Evolutionary conservation across 1,140 invertebrate genomes (phyloP).

Genomic region (Bombus superbus): DNA sequence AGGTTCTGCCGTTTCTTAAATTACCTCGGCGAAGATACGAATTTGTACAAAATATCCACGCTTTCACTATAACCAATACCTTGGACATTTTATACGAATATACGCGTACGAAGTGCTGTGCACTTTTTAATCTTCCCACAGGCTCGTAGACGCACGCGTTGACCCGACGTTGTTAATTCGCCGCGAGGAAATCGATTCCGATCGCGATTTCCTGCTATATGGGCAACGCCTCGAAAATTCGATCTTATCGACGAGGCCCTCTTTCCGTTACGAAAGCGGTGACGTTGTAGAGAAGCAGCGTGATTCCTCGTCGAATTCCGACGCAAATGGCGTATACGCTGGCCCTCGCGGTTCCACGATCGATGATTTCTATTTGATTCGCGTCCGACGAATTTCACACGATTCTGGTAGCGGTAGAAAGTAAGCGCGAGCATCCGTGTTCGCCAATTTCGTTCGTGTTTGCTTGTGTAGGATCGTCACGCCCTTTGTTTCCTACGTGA

Average conservation of each 20-base stretch:
- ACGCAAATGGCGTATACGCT: neutral
- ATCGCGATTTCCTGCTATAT: neutral
- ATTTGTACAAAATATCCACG: neutral
- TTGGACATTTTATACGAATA: neutral
- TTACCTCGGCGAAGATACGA: too few relatives aligned
- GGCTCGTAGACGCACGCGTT: neutral
- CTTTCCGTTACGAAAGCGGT: conserved; percentile 12
- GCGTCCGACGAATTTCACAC: conserved; percentile 37
- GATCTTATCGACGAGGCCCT: neutral
- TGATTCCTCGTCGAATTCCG: conserved; percentile 11
- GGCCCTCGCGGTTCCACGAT: neutral
- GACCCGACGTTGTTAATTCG: neutral
- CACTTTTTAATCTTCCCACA: neutral
- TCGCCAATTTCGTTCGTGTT: conserved; percentile 14
- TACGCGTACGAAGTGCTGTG: neutral
- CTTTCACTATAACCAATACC: neutral
- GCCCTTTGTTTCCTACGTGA: neutral
- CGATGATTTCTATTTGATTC: conserved; percentile 39
- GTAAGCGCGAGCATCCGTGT: neutral
- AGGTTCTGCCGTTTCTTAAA: too few relatives aligned
- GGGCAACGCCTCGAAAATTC: conserved; percentile 30
- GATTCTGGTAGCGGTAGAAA: conserved; percentile 44
- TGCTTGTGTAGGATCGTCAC: neutral
- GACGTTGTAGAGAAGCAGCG: neutral
- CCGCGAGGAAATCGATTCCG: conserved; percentile 10